Conservation (phyloP, 1,140 invertebrate genomes). For the Eciton burchellii region DNA sequence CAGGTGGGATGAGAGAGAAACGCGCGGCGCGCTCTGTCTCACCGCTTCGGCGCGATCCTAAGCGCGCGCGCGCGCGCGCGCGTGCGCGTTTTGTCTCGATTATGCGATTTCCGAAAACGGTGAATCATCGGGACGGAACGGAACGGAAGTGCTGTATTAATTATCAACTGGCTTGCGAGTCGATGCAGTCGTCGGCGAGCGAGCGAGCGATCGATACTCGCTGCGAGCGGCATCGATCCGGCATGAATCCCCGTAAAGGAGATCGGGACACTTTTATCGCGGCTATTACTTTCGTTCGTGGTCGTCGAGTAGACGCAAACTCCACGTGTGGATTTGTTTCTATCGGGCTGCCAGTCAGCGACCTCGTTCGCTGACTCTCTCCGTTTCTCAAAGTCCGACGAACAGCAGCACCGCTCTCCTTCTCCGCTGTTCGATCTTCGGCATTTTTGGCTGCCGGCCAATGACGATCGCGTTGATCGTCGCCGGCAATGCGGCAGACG, state of each 20-base stretch:
- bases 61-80: not conserved
- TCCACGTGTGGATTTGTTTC: not conserved
- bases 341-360: not conserved
- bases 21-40: not conserved
- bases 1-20: slow-evolving; percentile 45
- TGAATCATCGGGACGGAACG: slow-evolving; percentile 31
- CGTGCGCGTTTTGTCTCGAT: slow-evolving; percentile 16
- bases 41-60: not conserved
- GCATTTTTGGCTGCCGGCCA: slow-evolving; percentile 36
- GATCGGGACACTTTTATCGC: not conserved
- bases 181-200: not conserved
- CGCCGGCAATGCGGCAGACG: slow-evolving; percentile 50
- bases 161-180: not conserved
- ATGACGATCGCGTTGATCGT: slow-evolving; percentile 20
- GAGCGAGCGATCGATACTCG: not conserved
- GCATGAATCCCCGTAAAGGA: not conserved
- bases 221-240: too few species aligned
- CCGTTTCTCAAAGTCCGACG: not conserved
- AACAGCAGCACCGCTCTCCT: not conserved
- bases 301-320: not conserved
- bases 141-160: slow-evolving; percentile 3
- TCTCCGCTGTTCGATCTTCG: not conserved
- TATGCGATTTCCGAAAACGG: slow-evolving; percentile 24
- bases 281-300: not conserved
- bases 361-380: not conserved